These are phyloP conservation scores for Arbacia lixula DNA, from an alignment of 53 echinoderm and acorn worm genomes.

Conservation along the genomic window DNA sequence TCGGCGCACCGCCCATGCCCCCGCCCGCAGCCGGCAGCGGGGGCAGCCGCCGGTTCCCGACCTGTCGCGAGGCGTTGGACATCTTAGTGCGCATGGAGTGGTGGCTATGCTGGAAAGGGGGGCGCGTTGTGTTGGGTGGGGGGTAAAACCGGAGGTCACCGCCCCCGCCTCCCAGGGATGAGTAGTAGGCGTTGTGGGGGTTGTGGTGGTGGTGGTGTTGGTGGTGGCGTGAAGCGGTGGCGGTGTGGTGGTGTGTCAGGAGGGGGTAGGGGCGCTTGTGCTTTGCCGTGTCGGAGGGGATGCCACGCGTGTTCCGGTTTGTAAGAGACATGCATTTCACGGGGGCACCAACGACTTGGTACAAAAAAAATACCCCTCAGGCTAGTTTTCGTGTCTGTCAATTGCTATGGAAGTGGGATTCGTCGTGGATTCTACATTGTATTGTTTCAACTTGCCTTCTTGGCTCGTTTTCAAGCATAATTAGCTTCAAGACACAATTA, in stretches of 20 bases:
- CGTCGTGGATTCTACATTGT: too few relatives aligned
- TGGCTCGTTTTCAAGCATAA: too few relatives aligned
- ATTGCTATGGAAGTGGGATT: too few relatives aligned
- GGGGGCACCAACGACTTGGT: not conserved
- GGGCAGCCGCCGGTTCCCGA: constrained; percentile 78
- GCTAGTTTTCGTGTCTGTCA: too few relatives aligned
- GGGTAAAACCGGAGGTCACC: constrained; percentile 4
- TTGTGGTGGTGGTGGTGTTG: not conserved
- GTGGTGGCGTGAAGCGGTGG: not conserved
- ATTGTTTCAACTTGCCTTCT: too few relatives aligned
- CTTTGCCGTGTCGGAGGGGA: constrained; percentile 37
- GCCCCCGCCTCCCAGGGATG: not conserved
- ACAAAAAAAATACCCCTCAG: not conserved
- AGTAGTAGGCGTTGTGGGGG: constrained; percentile 3
- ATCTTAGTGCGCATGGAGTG: constrained; percentile 53
- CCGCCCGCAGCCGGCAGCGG: constrained; percentile 73
- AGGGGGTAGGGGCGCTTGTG: constrained; percentile 23
- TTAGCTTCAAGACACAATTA: too few relatives aligned
- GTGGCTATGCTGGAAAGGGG: constrained; percentile 18
- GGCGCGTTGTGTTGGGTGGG: not conserved
- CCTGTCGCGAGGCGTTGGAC: constrained; percentile 86
- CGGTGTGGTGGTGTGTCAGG: constrained; percentile 20
- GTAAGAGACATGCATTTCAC: constrained; percentile 57
- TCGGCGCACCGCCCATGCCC: constrained; percentile 5
- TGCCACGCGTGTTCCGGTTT: constrained; percentile 37